Conservation (phyloP, 2,888 invertebrate genomes). For the Zaprionus bogoriensis region DNA sequence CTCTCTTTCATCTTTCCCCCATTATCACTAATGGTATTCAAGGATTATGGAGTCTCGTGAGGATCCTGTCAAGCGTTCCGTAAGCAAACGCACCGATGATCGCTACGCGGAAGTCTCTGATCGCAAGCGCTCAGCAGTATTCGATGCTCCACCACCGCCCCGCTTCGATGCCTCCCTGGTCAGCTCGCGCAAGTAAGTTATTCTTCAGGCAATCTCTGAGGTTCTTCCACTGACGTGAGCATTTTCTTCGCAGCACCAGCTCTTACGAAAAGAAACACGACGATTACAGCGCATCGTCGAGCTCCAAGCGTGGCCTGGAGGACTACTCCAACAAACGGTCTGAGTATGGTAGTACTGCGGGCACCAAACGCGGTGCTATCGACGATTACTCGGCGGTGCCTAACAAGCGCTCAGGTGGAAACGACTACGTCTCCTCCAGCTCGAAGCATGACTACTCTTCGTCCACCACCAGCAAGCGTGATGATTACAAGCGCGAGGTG, state of each 20-base stretch:
- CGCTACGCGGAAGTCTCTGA: conserved; percentile 80
- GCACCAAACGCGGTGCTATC: conserved; percentile 72
- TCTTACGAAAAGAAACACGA: conserved; percentile 81
- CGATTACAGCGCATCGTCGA: conserved; percentile 77
- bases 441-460: conserved; percentile 75
- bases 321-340: conserved; percentile 73
- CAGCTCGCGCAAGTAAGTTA: conserved; percentile 77
- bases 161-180: conserved; percentile 82
- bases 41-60: conserved; percentile 82
- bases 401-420: conserved; percentile 69
- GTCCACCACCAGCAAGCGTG: conserved; percentile 75
- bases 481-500: conserved; percentile 81
- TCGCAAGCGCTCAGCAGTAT: conserved; percentile 80
- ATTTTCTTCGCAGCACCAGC: conserved; percentile 26
- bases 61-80: conserved; percentile 80
- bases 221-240: not conserved
- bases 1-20: conserved; percentile 57
- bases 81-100: conserved; percentile 81
- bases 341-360: conserved; percentile 62
- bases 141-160: conserved; percentile 83
- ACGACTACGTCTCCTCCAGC: conserved; percentile 71
- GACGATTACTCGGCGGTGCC: conserved; percentile 76
- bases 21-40: conserved; percentile 29
- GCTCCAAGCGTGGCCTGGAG: conserved; percentile 77
- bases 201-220: no score